Evolutionary conservation across 1,140 invertebrate genomes (phyloP), one percentile per base, ranked within the genome.

Genomic region (Pseudomyrmex concolor): DNA sequence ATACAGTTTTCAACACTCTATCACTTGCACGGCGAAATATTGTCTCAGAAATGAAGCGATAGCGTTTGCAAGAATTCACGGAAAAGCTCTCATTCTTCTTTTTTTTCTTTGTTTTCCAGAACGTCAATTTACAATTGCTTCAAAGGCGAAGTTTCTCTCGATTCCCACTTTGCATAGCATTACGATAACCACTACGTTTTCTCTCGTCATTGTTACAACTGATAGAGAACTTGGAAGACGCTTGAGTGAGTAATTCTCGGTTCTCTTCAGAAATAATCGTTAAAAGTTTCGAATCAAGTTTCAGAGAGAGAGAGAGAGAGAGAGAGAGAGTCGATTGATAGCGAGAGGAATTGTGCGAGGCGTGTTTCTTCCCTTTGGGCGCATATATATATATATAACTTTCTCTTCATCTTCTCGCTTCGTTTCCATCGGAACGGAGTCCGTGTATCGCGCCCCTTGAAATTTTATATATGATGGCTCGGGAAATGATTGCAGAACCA

Each of bases 221-320:
- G 19, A 48, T 22, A n/a, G 34, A 57, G 48, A 48, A 9, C 25
- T 68, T 34, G 0, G 5, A 70, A 34, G 66, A 22, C 9, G 64
- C 15, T 78, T 59, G 48, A 57, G 9, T 57, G 25, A 17, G 76
- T 25, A n/a, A 34, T n/a, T n/a, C 2, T 62, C 34, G 3, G 17
- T 34, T 76, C 19, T 45, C 19, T n/a, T 15, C 13, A 25, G 48
- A 13, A 1, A 25, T 19, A n/a, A 19, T 45, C 51, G 19, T 68
- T 70, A 68, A 78, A 76, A 63, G 45, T 64, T 76, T 2, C 34
- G 34, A 4, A 17, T 78, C 64, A 17, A 48, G 54, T 78, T 70
- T 78, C 54, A 59, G 34, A 34, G 34, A 34, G 34, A 34, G 34
- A 34, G 25, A 34, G 25, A 34, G 25, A 25, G 2, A 57, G 25